Conservation (phyloP, 2,797 vertebrate species). For the Salmo trutta region DNA sequence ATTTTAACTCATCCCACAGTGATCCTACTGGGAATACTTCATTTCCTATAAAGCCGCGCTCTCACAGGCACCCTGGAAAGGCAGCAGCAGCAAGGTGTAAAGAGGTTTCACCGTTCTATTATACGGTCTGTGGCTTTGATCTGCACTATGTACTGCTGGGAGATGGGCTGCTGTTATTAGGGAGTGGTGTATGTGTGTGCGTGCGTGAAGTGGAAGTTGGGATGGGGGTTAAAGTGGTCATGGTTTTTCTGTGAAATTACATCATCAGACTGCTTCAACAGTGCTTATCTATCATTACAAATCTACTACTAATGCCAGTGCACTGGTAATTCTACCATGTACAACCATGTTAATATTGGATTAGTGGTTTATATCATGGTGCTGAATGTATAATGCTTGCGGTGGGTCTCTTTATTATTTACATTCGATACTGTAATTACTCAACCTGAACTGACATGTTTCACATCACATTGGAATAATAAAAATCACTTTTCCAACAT, state of each 20-base stretch:
- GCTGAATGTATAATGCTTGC: neutral
- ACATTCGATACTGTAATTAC: neutral
- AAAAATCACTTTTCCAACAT: constrained; percentile 27
- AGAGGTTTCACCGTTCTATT: constrained; percentile 65
- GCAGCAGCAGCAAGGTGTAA: constrained; percentile 65
- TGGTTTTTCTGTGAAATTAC: too few relatives aligned
- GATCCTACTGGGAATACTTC: constrained; percentile 47
- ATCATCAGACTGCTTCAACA: neutral
- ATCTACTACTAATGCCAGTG: neutral
- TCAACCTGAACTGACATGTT: neutral
- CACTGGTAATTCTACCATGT: neutral
- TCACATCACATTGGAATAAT: neutral
- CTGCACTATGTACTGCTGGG: neutral
- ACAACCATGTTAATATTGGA: neutral
- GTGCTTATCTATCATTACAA: neutral
- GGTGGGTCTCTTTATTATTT: neutral
- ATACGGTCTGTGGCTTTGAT: constrained; percentile 51
- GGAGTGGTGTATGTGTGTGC: neutral
- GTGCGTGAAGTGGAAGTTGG: neutral
- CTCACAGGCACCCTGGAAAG: constrained; percentile 54
- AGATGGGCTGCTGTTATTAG: neutral
- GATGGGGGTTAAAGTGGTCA: neutral
- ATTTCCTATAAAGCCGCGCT: constrained; percentile 60
- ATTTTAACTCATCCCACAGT: constrained; percentile 64
- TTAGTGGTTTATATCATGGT: neutral